Evolutionary conservation across 2,797 vertebrate species (phyloP), one percentile per base, ranked within the genome.

Genomic region (Gambusia yucatana): DNA sequence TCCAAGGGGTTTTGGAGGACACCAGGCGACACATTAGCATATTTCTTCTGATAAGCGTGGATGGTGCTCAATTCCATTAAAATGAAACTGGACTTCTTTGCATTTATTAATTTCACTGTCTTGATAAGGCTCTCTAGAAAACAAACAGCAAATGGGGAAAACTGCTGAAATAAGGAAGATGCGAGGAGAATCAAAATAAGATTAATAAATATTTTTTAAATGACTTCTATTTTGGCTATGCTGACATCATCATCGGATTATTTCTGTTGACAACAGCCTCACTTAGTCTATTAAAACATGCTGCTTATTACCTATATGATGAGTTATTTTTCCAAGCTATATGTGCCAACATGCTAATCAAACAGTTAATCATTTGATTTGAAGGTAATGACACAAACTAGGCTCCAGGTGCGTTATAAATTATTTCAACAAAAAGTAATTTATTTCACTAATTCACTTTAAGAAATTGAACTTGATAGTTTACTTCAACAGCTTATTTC

Each of bases 41-140:
- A 92, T 89, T 90, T 80, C 84, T 77, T 48, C 84, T 82, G 93
- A 94, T 93, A 93, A 91, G 89, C 84, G 84, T 80, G 86, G 84
- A 92, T 90, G 75, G 83, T 77, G 47, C 86, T 90, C 84, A 88
- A 89, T 90, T 91, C 86, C 89, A 91, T 91, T 91, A 89, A 92
- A 95, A 94, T 84, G 69, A 74, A 91, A 90, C 82, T 86, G 77
- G 85, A 89, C 70, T 90, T 82, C 80, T 78, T 84, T 89, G 88
- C 86, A 88, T 91, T 84, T 90, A 89, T 90, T 91, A 82, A 93
- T 91, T 93, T 91, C 82, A 82, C 61, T 76, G 77, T 75, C 82
- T 84, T 80, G 83, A 75, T 88, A 80, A 14, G 1, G 46, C 28
- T 83, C 52, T 81, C 75, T 48, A 70, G 75, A 87, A 90, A 92